Conservation (phyloP, 2,113 vertebrate genomes). For the Furnarius figulus region DNA sequence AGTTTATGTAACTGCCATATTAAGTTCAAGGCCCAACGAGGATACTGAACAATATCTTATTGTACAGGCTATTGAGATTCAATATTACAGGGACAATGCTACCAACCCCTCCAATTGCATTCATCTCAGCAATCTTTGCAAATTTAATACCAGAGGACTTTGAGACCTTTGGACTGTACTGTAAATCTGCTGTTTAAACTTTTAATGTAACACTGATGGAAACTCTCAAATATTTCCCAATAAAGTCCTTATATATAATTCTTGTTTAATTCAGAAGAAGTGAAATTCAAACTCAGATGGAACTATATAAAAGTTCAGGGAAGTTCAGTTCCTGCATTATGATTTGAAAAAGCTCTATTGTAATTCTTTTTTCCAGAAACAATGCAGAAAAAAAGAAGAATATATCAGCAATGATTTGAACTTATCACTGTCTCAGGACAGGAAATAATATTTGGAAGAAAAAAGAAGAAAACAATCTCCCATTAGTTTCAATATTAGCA, state of each 20-base stretch:
- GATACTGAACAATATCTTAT: slow-evolving; percentile 49
- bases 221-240: background rate
- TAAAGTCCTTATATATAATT: background rate
- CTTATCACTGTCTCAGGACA: background rate
- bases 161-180: background rate
- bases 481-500: background rate
- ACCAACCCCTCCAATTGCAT: background rate
- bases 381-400: background rate
- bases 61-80: slow-evolving; percentile 25
- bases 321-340: slow-evolving; percentile 11
- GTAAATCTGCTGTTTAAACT: slow-evolving; percentile 12
- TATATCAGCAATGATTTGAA: background rate
- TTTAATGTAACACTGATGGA: background rate
- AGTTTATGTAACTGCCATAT: slow-evolving; percentile 36
- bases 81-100: slow-evolving; percentile 26
- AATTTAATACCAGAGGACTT: slow-evolving; percentile 16
- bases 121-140: background rate
- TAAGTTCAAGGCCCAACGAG: slow-evolving; percentile 18
- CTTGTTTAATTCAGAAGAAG: background rate
- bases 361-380: background rate
- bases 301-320: background rate
- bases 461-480: background rate
- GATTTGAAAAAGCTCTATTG: background rate
- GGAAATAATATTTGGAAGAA: background rate
- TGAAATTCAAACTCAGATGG: slow-evolving; percentile 10